Base-by-base conservation (phyloP, 2,888 invertebrate genomes). In the Cephus sareptanus region DNA sequence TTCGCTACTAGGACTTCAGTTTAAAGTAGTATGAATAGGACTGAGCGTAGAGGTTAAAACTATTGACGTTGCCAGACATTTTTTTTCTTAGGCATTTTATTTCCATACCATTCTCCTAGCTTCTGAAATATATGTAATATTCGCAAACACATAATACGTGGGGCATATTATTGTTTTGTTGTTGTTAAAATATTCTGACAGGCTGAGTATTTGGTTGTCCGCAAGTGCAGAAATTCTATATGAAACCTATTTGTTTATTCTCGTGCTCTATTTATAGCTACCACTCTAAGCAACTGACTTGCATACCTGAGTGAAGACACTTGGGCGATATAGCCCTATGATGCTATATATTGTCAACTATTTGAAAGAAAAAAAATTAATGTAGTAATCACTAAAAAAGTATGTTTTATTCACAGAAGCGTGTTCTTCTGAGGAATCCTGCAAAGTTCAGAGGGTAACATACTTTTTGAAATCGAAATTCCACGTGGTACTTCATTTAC, bases 391-490 rank as follows among this genome's bases (percentile, higher is more conserved):
- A 4, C 70, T 70, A n/a, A 4, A 70, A 30, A 40, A 40, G 40
- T 70, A 70, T 30, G 33, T 70, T 70, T 33, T 33, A 70, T 70
- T 30, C 33, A 3, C 30, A 70, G 33, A 70, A 31, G 70, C 4
- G 4, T 70, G 40, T 70, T 30, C n/a, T 13, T 34, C 15, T n/a
- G 4, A 74, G 2, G 11, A 74, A 74, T 74, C 9, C 13, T 34
- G 4, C 23, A 35, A 34, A 34, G n/a, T 70, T 13, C 69, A 77
- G 69, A 69, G 73, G 78, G 73, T 75, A 75, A 75, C 78, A 78
- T 69, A 78, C 78, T 73, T 78, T 75, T 75, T 30, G 73, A 78
- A 78, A 78, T 78, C 75, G 73, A 76, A 76, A 78, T 75, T 75
- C 78, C 78, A 76, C 69, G 78, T 78, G 78, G 75, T 73, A 76